A percentile compares a stretch with the other conserved stretches of the same genome.
Evolutionary conservation across 2,888 invertebrate genomes (phyloP).

Genomic region (Hartigia nigra): DNA sequence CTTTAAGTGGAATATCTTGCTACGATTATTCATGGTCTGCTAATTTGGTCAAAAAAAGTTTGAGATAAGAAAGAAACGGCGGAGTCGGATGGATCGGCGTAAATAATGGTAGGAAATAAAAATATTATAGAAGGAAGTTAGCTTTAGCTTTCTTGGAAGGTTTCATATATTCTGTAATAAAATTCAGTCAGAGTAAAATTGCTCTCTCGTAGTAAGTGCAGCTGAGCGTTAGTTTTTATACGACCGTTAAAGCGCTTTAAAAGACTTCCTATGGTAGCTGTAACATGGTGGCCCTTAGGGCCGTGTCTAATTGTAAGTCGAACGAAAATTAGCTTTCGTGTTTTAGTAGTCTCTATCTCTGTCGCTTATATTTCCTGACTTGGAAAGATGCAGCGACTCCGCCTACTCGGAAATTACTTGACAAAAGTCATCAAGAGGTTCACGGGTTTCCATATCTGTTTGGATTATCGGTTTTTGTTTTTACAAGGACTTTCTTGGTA

Average conservation of each 20-base stretch:
- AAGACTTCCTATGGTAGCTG: background rate
- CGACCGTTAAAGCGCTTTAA: background rate
- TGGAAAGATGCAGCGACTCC: background rate
- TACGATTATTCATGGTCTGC: background rate
- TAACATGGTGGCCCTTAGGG: background rate
- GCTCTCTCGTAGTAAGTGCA: conserved; percentile 1
- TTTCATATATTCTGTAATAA: background rate
- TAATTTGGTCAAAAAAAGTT: background rate
- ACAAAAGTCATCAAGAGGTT: background rate
- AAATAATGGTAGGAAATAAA: background rate
- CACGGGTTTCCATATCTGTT: background rate
- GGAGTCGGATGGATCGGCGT: background rate
- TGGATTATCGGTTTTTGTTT: background rate
- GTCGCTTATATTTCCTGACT: background rate
- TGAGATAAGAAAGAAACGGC: background rate
- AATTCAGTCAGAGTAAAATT: background rate
- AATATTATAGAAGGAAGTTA: background rate
- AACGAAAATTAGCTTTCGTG: conserved; percentile 1
- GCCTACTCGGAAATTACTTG: background rate
- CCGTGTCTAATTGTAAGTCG: background rate
- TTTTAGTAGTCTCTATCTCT: background rate
- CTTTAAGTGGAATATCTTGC: background rate
- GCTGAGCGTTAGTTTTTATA: conserved; percentile 2
- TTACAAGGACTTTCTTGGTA: background rate
- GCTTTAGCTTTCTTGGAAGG: background rate